Percentiles rank a stretch among this genome's conserved stretches.
Conservation (phyloP, 2,888 invertebrate genomes). For the Nomada ferruginata region DNA sequence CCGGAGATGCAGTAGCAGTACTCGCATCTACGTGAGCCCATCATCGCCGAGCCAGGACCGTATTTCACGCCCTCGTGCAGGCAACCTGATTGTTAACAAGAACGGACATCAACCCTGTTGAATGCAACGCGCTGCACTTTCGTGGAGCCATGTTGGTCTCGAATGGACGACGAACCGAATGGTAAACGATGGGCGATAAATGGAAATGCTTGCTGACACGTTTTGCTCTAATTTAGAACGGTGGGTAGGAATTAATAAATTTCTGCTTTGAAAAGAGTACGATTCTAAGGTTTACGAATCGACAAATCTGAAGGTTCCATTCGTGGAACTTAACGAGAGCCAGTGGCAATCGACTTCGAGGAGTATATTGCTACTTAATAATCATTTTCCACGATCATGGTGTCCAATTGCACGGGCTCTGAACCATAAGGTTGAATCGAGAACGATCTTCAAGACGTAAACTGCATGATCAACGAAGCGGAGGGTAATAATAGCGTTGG, state of each 20-base stretch:
- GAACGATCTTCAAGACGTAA: conserved; percentile 9
- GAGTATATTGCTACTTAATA: too few relatives aligned
- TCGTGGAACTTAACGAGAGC: too few relatives aligned
- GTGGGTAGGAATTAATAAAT: too few relatives aligned
- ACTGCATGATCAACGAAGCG: neutral
- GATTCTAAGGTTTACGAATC: too few relatives aligned
- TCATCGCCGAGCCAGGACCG: conserved; percentile 93
- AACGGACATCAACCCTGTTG: conserved; percentile 28
- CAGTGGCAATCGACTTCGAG: neutral
- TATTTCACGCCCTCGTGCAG: conserved; percentile 90
- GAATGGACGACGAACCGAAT: too few relatives aligned
- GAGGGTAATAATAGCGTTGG: conserved; percentile 8
- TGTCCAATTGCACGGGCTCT: neutral
- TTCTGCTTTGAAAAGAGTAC: too few relatives aligned
- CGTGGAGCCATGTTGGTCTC: too few relatives aligned
- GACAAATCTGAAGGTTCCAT: neutral
- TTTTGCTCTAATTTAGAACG: too few relatives aligned
- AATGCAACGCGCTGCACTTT: neutral
- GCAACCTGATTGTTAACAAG: conserved; percentile 86
- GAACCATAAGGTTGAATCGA: neutral
- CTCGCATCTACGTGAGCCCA: conserved; percentile 91
- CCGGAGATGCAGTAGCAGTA: conserved; percentile 92
- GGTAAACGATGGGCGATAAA: neutral
- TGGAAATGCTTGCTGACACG: neutral
- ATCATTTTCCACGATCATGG: neutral